phyloP scores from a whole-genome alignment of 2,797 vertebrate genomes.

The Silurus lanzhouensis region DNA sequence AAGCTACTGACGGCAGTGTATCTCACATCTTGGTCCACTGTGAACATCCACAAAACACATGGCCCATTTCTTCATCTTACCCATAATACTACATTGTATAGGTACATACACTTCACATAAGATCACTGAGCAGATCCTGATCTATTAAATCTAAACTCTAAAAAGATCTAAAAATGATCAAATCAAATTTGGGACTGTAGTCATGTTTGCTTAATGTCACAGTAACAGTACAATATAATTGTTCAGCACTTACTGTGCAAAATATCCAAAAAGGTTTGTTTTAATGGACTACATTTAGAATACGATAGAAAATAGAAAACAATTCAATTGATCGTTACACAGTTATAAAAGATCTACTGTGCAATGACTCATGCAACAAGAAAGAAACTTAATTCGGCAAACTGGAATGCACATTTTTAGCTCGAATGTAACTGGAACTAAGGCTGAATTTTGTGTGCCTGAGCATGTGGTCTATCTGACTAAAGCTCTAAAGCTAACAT shows the following conservation, averaged over 20 bases:
- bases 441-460: neutral
- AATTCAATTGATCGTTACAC: neutral
- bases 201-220: neutral
- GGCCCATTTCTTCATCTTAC: neutral
- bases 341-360: neutral
- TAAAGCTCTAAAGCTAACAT: neutral
- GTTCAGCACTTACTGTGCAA: neutral
- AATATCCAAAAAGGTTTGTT: neutral
- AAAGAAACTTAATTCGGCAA: neutral
- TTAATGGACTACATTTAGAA: too few relatives aligned
- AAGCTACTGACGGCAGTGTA: conserved; percentile 99
- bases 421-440: neutral
- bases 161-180: neutral
- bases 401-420: neutral
- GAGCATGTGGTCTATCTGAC: neutral
- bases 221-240: neutral
- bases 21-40: conserved; percentile 92
- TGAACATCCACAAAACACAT: conserved; percentile 43
- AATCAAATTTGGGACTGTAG: neutral
- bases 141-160: neutral
- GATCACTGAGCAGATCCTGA: neutral
- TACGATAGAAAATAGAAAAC: neutral
- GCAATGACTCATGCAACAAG: neutral
- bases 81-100: neutral
- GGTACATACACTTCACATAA: neutral